phyloP scores from a whole-genome alignment of 1,140 invertebrate species.

The Xylocopa sonorina region DNA sequence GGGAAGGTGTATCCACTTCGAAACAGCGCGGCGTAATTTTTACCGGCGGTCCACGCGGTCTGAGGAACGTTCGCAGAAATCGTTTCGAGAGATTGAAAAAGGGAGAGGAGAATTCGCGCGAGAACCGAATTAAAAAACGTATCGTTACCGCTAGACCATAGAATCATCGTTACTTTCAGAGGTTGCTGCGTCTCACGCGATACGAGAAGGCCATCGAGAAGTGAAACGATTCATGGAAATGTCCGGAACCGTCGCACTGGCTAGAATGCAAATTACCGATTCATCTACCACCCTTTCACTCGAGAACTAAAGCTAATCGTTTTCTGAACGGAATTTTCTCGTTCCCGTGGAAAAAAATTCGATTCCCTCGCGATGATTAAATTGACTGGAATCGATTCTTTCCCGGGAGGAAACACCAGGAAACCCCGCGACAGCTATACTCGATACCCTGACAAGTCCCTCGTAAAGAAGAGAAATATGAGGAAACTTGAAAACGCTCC shows the following conservation, averaged over 20 bases:
- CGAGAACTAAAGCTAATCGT: not conserved
- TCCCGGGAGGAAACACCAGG: not conserved
- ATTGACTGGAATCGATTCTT: not conserved
- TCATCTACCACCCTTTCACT: not conserved
- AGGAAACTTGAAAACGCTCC: not conserved
- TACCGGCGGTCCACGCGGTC: not conserved
- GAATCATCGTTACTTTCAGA: not conserved
- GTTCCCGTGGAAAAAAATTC: not conserved
- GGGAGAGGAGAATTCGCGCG: no score
- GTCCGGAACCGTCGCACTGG: not conserved
- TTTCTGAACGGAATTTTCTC: conserved; percentile 5
- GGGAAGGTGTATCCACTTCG: conserved; percentile 24
- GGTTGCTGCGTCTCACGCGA: not conserved
- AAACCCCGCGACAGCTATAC: not conserved
- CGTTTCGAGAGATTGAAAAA: not conserved
- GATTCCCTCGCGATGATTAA: not conserved
- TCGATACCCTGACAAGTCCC: not conserved
- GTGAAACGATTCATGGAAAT: conserved; percentile 23
- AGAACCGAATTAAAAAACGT: not conserved
- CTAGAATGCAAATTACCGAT: conserved; percentile 19
- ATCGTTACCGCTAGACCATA: not conserved
- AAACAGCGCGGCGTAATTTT: not conserved
- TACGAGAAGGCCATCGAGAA: not conserved
- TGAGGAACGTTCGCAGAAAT: not conserved
- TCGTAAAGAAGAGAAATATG: not conserved